These are phyloP conservation scores for Chrysolina haemoptera DNA, from an alignment of 2,888 invertebrate genomes.

Conservation along the genomic window DNA sequence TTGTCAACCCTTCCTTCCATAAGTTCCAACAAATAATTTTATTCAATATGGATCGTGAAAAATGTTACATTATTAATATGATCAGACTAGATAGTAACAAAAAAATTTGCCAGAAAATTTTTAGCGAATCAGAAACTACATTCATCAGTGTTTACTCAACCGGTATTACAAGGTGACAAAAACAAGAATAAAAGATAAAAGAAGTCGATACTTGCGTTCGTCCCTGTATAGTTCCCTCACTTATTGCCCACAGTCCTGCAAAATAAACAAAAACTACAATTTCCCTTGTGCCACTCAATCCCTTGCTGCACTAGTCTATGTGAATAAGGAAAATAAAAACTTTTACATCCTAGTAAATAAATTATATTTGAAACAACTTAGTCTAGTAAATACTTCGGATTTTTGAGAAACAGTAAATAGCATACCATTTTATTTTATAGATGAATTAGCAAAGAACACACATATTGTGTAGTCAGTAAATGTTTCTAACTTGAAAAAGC, in stretches of 20 bases:
- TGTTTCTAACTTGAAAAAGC: not conserved
- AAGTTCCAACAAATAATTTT: no score
- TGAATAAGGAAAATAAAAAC: constrained; percentile 26
- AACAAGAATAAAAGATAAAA: no score
- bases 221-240: no score
- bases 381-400: constrained; percentile 32
- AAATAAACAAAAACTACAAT: constrained; percentile 35
- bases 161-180: no score
- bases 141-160: no score
- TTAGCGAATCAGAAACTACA: no score
- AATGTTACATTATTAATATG: no score
- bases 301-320: constrained; percentile 33
- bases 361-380: constrained; percentile 36
- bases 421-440: not conserved
- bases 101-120: no score
- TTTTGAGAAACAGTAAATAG: constrained; percentile 33
- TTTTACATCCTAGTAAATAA: constrained; percentile 30
- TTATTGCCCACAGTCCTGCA: not conserved
- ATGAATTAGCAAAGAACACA: constrained; percentile 3
- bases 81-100: no score
- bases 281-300: constrained; percentile 33
- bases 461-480: not conserved
- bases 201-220: no score
- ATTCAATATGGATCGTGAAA: no score
- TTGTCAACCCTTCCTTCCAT: no score